Evolutionary conservation across 2,113 vertebrate genomes (phyloP).

Genomic region (Perca flavescens): DNA sequence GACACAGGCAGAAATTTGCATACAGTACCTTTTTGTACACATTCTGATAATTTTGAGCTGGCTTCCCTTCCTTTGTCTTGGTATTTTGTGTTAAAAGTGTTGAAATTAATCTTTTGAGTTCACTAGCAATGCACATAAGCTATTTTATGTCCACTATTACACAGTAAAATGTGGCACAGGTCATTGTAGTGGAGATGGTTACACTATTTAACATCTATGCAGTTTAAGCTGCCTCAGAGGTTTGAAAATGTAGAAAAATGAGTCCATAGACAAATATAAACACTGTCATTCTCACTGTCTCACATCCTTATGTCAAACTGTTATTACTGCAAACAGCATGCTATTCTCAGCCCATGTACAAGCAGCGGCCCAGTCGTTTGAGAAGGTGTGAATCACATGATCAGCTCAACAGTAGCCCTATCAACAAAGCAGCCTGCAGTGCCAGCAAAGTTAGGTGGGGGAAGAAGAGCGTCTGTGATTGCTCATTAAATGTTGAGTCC

Average conservation of each 20-base stretch:
- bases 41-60: neutral
- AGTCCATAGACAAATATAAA: conserved; percentile 52
- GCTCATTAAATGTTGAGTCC: conserved; percentile 81
- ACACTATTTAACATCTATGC: neutral
- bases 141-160: neutral
- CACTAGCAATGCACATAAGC: neutral
- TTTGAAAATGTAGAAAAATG: conserved; percentile 32
- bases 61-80: neutral
- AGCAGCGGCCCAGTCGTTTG: conserved; percentile 61
- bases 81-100: neutral
- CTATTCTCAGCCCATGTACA: conserved; percentile 66
- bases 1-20: neutral
- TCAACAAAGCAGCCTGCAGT: conserved; percentile 53
- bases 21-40: neutral
- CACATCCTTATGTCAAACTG: conserved; percentile 67
- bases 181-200: neutral
- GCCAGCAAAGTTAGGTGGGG: conserved; percentile 42
- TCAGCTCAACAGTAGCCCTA: conserved; percentile 58
- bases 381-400: conserved; percentile 77
- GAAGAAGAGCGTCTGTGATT: conserved; percentile 55
- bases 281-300: conserved; percentile 55
- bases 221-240: conserved; percentile 23
- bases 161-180: neutral
- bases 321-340: conserved; percentile 65
- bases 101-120: neutral